Evolutionary conservation across 2,797 vertebrate species (phyloP).

Genomic region (Sebastes iracundus): DNA sequence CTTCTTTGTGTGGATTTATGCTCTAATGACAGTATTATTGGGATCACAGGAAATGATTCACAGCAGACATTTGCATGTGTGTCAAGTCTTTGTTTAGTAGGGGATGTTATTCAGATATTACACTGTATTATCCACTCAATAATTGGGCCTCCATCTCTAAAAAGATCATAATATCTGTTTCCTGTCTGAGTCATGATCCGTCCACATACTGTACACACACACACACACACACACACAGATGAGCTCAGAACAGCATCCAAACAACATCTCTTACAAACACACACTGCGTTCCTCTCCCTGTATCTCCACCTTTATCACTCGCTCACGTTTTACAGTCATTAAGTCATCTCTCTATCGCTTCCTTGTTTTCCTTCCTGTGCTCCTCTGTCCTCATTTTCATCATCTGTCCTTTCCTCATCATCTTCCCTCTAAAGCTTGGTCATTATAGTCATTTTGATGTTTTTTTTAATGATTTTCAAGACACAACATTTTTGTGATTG

Average conservation of each 20-base stretch:
- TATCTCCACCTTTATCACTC: background rate
- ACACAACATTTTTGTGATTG: background rate
- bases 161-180: conserved; percentile 51
- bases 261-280: background rate
- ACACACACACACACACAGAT: background rate
- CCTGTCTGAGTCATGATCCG: conserved; percentile 60
- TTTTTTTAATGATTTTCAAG: background rate
- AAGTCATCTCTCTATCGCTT: background rate
- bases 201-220: background rate
- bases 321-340: background rate
- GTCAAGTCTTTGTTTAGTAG: conserved; percentile 31
- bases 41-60: conserved; percentile 52
- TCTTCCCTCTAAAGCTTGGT: background rate
- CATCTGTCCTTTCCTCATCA: background rate
- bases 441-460: background rate
- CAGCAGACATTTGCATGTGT: background rate
- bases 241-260: background rate
- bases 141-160: conserved; percentile 41
- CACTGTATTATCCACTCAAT: conserved; percentile 33
- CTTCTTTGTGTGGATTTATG: conserved; percentile 1
- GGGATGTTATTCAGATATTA: conserved; percentile 42
- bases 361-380: background rate
- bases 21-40: conserved; percentile 2
- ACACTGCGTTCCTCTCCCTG: background rate
- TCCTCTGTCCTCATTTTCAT: background rate